phyloP scores from a whole-genome alignment of 2,888 invertebrate species.

The Steinernema carpocapsae region DNA sequence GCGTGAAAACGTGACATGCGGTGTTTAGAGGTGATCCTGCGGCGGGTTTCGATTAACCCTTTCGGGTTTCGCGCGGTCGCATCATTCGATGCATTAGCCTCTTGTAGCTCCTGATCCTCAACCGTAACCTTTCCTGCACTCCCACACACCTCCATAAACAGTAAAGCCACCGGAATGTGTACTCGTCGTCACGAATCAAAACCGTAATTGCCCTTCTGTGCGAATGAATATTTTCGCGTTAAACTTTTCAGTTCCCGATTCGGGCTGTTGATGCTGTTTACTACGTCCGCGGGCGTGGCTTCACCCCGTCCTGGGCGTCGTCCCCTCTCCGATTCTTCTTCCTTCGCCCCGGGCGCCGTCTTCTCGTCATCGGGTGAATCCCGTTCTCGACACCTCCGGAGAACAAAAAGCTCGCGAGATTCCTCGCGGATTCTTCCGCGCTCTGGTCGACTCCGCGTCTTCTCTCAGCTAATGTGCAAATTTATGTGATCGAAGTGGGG shows the following conservation, averaged over 20 bases:
- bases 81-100: no score
- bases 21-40: not conserved
- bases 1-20: no score
- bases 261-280: slow-evolving; percentile 27
- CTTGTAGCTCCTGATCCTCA: no score
- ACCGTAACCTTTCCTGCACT: no score
- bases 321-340: not conserved
- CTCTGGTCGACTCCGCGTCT: not conserved
- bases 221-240: slow-evolving; percentile 29
- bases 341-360: slow-evolving; percentile 4
- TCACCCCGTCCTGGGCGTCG: slow-evolving; percentile 1
- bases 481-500: slow-evolving; percentile 22
- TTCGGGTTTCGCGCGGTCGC: no score
- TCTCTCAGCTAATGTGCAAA: slow-evolving; percentile 28
- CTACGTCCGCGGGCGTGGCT: slow-evolving; percentile 34
- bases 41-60: not conserved
- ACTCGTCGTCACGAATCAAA: not conserved
- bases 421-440: slow-evolving; percentile 3
- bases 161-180: not conserved
- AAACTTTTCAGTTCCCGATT: slow-evolving; percentile 20
- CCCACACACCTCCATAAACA: not conserved
- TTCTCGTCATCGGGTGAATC: not conserved
- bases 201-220: slow-evolving; percentile 8
- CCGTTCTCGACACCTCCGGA: slow-evolving; percentile 15
- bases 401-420: slow-evolving; percentile 25